These are phyloP conservation scores for Alosa sapidissima DNA, from an alignment of 2,797 vertebrate species.

Conservation along the genomic window DNA sequence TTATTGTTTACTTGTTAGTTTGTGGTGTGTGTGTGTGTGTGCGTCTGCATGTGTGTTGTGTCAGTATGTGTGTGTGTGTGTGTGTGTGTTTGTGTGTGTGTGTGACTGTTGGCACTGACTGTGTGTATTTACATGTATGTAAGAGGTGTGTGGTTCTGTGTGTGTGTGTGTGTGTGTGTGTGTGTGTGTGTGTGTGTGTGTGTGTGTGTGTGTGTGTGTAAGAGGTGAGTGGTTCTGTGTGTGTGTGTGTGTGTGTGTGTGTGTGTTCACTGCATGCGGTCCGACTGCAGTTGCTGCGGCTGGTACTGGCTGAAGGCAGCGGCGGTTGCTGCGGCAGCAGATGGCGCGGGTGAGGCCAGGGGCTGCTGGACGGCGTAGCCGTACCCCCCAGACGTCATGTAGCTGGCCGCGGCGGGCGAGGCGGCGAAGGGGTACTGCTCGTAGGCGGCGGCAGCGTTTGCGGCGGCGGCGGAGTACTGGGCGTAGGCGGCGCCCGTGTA, in stretches of 20 bases:
- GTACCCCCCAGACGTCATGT: conserved; percentile 89
- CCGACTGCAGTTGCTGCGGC: conserved; percentile 93
- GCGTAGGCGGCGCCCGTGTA: conserved; percentile 93
- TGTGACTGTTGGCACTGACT: too few relatives aligned
- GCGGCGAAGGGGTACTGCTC: conserved; percentile 96
- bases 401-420: conserved; percentile 87
- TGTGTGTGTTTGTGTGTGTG: too few relatives aligned
- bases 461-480: conserved; percentile 84
- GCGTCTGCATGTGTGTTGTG: neutral
- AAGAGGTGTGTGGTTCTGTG: conserved; percentile 36
- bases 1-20: too few relatives aligned
- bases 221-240: conserved; percentile 37
- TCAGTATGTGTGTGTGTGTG: conserved; percentile 16
- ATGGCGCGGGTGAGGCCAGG: conserved; percentile 81
- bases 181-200: conserved; percentile 26
- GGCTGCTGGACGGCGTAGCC: conserved; percentile 93
- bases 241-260: conserved; percentile 25
- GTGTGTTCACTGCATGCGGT: conserved; percentile 88
- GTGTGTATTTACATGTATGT: conserved; percentile 24
- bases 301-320: conserved; percentile 85
- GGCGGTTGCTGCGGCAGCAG: conserved; percentile 60
- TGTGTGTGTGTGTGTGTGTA: conserved; percentile 31
- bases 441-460: conserved; percentile 84
- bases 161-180: conserved; percentile 33
- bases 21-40: conserved; percentile 17